Base-by-base conservation (phyloP, 1,140 invertebrate species). In the Aporrectodea caliginosa region DNA sequence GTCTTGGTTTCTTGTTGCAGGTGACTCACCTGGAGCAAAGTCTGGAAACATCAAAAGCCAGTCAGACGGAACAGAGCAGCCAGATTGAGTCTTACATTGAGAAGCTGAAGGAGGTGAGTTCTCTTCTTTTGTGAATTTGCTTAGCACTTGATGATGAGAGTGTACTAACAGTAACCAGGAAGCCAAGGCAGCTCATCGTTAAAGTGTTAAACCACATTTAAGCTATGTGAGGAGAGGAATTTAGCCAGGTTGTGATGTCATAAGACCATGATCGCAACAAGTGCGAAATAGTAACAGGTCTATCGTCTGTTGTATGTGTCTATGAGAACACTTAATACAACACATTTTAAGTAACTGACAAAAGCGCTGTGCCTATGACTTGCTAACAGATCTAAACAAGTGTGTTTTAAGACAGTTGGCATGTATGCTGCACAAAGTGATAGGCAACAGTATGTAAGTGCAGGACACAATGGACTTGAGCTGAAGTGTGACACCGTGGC, bases 1-100 rank as follows among this genome's bases (percentile, higher is more conserved):
- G 16, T 70, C 16, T 73, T 81, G 35, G 2, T 35, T 76, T 29
- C n/a, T 69, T 79, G 70, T 79, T 80, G 6, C 75, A 84, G 84
- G 79, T 84, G 16, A 83, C 78, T 69, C 82, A 84, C 58, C 75
- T 86, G 0, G 81, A 84, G 31, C 73, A 84, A n/a, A 83, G 81
- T 27, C 70, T 87, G 34, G 85, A 85, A 91, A 91, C 79, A 87
- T 90, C 71, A 91, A 93, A 85, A 91, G 92, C 79, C 89, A 90
- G 33, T 88, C 92, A 93, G 84, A 90, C 92, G 22, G 91, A 91
- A 32, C 88, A 95, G 74, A 92, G 91, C 80, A 87, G 87, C 69
- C 92, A 92, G 77, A 91, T 92, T 81, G 93, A 95, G 85, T 90
- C 91, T 82, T 87, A 95, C 1, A 90, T 92, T 12, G 90, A 94